These are phyloP conservation scores for Vanessa tameamea DNA, from an alignment of 1,140 invertebrate species.

Conservation along the genomic window DNA sequence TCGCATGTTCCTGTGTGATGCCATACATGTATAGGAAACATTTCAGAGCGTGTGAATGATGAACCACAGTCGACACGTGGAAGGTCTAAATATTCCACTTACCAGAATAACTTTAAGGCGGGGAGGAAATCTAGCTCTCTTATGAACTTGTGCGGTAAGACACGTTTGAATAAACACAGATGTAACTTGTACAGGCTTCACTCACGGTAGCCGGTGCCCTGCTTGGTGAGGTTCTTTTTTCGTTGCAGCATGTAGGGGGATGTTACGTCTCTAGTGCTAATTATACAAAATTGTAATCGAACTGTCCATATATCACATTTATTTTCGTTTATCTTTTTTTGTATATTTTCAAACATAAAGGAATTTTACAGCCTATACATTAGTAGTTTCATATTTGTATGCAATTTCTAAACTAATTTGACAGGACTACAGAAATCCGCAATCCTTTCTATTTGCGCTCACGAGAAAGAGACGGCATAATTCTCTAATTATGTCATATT, in stretches of 20 bases:
- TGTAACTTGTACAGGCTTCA: conserved; percentile 58
- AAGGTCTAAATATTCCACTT: conserved; percentile 90
- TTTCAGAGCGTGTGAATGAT: conserved; percentile 84
- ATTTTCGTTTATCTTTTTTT: no score
- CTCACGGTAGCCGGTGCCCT: conserved; percentile 50
- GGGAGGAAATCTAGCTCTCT: conserved; percentile 95
- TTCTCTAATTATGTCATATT: background rate
- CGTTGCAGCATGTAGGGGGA: conserved; percentile 55
- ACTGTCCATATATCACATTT: no score
- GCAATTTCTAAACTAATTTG: no score
- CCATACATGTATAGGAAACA: conserved; percentile 57
- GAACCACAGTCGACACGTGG: conserved; percentile 88
- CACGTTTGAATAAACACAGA: conserved; percentile 65
- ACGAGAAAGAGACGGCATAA: no score
- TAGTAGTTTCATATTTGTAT: no score
- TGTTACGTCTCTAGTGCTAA: background rate
- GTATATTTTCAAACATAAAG: no score
- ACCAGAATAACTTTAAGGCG: conserved; percentile 89
- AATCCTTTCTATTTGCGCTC: no score
- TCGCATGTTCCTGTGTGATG: conserved; percentile 22
- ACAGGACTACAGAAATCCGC: no score
- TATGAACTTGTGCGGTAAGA: conserved; percentile 97
- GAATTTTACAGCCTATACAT: no score
- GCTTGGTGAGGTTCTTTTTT: conserved; percentile 65
- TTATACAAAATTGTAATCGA: background rate